A percentile compares a stretch with the other conserved stretches of the same genome.
Evolutionary conservation across 1,140 invertebrate species (phyloP).

Genomic region (Chelonus insularis): DNA sequence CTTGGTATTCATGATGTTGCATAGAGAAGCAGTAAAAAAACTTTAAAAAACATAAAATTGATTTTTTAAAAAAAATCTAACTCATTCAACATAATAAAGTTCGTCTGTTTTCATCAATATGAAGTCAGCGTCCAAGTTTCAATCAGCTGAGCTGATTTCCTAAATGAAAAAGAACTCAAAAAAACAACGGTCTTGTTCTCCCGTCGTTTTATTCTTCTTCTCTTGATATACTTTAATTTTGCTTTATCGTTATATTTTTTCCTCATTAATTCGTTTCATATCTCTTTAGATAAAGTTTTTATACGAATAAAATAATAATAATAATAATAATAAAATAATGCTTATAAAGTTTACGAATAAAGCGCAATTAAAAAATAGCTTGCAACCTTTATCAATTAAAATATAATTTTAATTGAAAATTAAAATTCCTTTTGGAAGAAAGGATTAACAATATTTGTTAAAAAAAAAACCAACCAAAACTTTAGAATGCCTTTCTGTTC

Average conservation of each 20-base stretch:
- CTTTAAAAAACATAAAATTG: neutral
- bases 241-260: neutral
- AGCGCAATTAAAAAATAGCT: neutral
- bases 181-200: neutral
- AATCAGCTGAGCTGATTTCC: neutral
- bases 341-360: neutral
- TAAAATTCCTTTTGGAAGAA: too few species aligned
- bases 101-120: neutral
- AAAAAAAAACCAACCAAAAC: neutral
- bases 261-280: neutral
- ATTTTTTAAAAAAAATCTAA: slow-evolving; percentile 1
- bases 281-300: neutral
- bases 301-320: neutral
- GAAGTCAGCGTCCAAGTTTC: neutral
- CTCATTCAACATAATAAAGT: neutral
- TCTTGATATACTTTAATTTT: neutral
- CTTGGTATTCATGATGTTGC: slow-evolving; percentile 84
- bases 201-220: neutral
- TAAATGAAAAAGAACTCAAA: neutral
- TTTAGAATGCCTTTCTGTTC: too few species aligned
- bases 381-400: neutral
- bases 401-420: neutral
- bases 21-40: slow-evolving; percentile 48
- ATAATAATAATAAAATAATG: neutral
- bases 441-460: too few species aligned